phyloP scores from a whole-genome alignment of 2,888 invertebrate species.

The Drosophila seclusa region DNA sequence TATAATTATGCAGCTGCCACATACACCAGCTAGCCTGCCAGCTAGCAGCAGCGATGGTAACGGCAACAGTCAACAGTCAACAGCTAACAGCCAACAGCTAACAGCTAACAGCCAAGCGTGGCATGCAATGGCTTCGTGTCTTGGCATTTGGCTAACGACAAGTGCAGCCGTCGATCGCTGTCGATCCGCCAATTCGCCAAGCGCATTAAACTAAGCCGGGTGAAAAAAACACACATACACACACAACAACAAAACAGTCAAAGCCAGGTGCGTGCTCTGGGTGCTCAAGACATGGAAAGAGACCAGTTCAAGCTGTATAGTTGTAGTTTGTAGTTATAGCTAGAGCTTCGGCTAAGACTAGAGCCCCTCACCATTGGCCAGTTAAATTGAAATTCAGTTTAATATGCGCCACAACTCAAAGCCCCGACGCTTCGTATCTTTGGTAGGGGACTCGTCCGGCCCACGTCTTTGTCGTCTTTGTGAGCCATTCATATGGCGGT shows the following conservation, averaged over 20 bases:
- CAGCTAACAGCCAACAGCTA: slow-evolving; percentile 6
- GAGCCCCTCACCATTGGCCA: slow-evolving; percentile 15
- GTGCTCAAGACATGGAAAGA: slow-evolving; percentile 36
- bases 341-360: slow-evolving; percentile 4
- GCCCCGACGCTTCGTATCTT: slow-evolving; percentile 24
- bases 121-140: slow-evolving; percentile 67
- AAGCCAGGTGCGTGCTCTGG: slow-evolving; percentile 73
- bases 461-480: slow-evolving; percentile 48
- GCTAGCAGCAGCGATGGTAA: background rate
- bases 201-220: slow-evolving; percentile 72
- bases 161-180: slow-evolving; percentile 73
- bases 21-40: slow-evolving; percentile 49
- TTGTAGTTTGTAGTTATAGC: slow-evolving; percentile 8
- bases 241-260: slow-evolving; percentile 18
- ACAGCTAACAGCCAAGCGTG: slow-evolving; percentile 42
- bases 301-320: slow-evolving; percentile 19
- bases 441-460: slow-evolving; percentile 27
- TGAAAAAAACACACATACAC: background rate
- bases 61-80: slow-evolving; percentile 9
- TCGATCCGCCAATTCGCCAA: slow-evolving; percentile 52
- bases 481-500: slow-evolving; percentile 69
- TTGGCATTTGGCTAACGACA: slow-evolving; percentile 77
- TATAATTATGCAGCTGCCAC: slow-evolving; percentile 80
- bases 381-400: slow-evolving; percentile 69
- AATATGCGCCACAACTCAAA: slow-evolving; percentile 58